Conservation (phyloP, 1,140 invertebrate species). For the Intoshia linei region DNA sequence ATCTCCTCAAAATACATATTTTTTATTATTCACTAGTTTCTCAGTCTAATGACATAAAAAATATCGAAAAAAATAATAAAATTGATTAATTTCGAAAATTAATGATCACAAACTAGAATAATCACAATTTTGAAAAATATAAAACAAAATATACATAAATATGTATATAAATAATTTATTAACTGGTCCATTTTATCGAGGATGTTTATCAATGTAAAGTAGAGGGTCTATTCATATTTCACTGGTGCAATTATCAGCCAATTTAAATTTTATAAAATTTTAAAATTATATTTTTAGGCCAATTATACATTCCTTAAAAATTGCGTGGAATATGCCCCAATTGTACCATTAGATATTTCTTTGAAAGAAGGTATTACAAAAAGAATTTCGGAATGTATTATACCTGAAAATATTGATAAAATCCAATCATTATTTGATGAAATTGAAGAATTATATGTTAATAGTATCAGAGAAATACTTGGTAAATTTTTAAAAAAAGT, state of each 20-base stretch:
- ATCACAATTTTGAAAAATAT: not conserved
- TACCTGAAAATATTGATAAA: slow-evolving; percentile 9
- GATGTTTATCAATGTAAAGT: slow-evolving; percentile 1
- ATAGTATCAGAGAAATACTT: slow-evolving; percentile 22
- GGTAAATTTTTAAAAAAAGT: slow-evolving; percentile 9
- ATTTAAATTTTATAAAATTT: not conserved
- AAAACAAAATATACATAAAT: not conserved
- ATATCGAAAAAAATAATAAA: not conserved
- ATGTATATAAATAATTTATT: not conserved
- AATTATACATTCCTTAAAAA: slow-evolving; percentile 20
- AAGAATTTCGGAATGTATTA: slow-evolving; percentile 14
- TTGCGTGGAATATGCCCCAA: slow-evolving; percentile 15
- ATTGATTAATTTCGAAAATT: not conserved
- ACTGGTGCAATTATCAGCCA: not conserved
- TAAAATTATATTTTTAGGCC: slow-evolving; percentile 9
- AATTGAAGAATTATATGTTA: slow-evolving; percentile 13
- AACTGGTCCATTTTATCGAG: slow-evolving; percentile 1
- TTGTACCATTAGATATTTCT: slow-evolving; percentile 17
- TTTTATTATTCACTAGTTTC: not conserved
- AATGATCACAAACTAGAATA: not conserved
- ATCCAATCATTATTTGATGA: slow-evolving; percentile 15
- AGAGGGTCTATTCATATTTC: not conserved
- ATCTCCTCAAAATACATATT: not conserved
- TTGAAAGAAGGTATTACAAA: slow-evolving; percentile 16
- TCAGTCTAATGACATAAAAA: not conserved